Percentiles rank a stretch among this genome's conserved stretches.
phyloP scores from a whole-genome alignment of 2,888 invertebrate genomes.

The Drosophila flavopinicola region DNA sequence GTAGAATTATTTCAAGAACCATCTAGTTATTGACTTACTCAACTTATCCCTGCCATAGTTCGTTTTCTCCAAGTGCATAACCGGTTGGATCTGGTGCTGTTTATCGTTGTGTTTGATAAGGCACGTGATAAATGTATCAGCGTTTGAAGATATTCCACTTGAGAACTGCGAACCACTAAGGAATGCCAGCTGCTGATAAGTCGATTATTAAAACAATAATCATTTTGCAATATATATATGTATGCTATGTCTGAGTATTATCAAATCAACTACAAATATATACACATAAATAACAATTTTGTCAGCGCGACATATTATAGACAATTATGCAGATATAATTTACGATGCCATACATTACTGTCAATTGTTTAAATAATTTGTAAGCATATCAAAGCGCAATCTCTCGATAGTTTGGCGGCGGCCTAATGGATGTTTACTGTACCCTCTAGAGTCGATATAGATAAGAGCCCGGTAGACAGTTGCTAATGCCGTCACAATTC shows the following conservation, averaged over 20 bases:
- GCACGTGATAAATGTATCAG: conserved; percentile 33
- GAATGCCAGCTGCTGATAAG: conserved; percentile 27
- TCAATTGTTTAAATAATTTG: conserved; percentile 60
- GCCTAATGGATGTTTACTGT: conserved; percentile 52
- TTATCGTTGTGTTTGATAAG: conserved; percentile 37
- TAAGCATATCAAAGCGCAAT: conserved; percentile 25
- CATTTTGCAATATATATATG: background rate
- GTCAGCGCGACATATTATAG: conserved; percentile 55
- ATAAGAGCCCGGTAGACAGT: conserved; percentile 28
- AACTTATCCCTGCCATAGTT: no score
- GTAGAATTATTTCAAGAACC: no score
- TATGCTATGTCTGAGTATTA: conserved; percentile 34
- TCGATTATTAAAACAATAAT: conserved; percentile 22
- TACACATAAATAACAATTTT: no score
- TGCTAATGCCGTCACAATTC: conserved; percentile 31
- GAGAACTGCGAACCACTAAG: conserved; percentile 1
- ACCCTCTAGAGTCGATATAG: no score
- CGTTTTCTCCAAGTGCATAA: conserved; percentile 16
- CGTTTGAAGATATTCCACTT: conserved; percentile 30
- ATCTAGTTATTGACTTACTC: no score
- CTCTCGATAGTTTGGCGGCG: conserved; percentile 26
- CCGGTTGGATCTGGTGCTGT: conserved; percentile 33
- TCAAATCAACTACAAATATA: no score
- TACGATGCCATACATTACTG: conserved; percentile 70
- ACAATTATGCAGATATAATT: conserved; percentile 62